Conservation (phyloP, 2,888 invertebrate genomes). For the Leptopilina syphax region DNA sequence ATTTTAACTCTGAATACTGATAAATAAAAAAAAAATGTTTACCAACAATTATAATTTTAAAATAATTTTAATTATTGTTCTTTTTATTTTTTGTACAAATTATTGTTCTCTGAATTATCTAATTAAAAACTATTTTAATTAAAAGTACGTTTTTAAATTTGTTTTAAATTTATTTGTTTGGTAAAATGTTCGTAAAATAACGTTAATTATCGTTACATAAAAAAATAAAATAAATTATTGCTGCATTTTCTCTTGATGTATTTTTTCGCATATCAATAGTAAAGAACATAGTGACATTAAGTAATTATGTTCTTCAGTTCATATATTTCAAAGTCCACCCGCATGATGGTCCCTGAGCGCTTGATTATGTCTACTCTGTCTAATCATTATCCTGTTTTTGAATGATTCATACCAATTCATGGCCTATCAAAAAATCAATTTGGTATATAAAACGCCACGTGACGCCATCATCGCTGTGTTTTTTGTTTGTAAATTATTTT, state of each 20-base stretch:
- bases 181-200: too few relatives aligned
- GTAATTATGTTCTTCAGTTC: conserved; percentile 36
- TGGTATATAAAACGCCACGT: conserved; percentile 52
- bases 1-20: too few relatives aligned
- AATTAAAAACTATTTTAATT: too few relatives aligned
- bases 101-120: too few relatives aligned
- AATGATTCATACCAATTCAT: conserved; percentile 65
- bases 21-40: too few relatives aligned
- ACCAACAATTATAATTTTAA: too few relatives aligned
- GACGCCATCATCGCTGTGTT: conserved; percentile 56
- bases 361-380: conserved; percentile 49
- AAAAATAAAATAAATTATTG: background rate
- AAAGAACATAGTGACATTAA: background rate
- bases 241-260: background rate
- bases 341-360: conserved; percentile 52
- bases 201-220: too few relatives aligned
- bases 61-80: too few relatives aligned
- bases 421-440: conserved; percentile 68
- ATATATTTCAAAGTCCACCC: conserved; percentile 50
- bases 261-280: background rate
- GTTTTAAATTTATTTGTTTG: too few relatives aligned
- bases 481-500: conserved; percentile 16
- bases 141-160: too few relatives aligned
- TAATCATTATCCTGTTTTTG: conserved; percentile 54
- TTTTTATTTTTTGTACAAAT: too few relatives aligned